Percentiles rank a stretch among this genome's conserved stretches.
Conservation (phyloP, 30 jellyfish, hydroid and myxozoan species). For the Mastigias papua region DNA sequence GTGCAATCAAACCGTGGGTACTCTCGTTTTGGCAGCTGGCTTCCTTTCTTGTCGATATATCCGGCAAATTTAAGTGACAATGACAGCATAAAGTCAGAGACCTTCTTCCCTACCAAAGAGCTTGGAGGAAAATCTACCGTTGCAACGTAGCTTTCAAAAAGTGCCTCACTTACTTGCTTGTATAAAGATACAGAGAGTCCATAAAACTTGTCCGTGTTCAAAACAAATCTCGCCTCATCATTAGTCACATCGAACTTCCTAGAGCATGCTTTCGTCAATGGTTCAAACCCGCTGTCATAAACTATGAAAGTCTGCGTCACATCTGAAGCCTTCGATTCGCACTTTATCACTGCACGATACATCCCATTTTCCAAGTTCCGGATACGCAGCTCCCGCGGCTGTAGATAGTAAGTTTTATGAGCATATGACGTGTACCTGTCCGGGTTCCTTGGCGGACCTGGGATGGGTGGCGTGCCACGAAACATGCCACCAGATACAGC, state of each 20-base stretch:
- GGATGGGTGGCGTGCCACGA: constrained; percentile 90
- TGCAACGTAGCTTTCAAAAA: constrained; percentile 41
- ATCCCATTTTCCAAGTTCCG: constrained; percentile 24
- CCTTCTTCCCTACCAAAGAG: constrained; percentile 33
- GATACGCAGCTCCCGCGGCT: constrained; percentile 57
- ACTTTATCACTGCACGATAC: constrained; percentile 43
- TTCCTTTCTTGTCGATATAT: constrained; percentile 25
- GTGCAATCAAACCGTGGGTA: constrained; percentile 23
- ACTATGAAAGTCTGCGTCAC: constrained; percentile 40
- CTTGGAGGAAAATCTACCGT: constrained; percentile 52
- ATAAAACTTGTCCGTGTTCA: constrained; percentile 37
- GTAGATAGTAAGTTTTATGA: constrained; percentile 51
- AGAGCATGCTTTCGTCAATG: not conserved
- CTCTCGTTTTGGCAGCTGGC: constrained; percentile 19
- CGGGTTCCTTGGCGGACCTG: constrained; percentile 37
- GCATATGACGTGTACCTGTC: constrained; percentile 60
- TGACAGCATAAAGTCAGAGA: constrained; percentile 39
- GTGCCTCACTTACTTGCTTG: constrained; percentile 17
- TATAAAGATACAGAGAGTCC: constrained; percentile 45
- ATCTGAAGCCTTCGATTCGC: constrained; percentile 53
- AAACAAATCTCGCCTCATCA: constrained; percentile 58
- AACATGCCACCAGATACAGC: constrained; percentile 96
- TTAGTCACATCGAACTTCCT: constrained; percentile 23
- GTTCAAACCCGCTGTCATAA: constrained; percentile 42
- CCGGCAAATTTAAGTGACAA: constrained; percentile 32